These are phyloP conservation scores for Catocala nupta DNA, from an alignment of 2,888 invertebrate species.

Conservation along the genomic window DNA sequence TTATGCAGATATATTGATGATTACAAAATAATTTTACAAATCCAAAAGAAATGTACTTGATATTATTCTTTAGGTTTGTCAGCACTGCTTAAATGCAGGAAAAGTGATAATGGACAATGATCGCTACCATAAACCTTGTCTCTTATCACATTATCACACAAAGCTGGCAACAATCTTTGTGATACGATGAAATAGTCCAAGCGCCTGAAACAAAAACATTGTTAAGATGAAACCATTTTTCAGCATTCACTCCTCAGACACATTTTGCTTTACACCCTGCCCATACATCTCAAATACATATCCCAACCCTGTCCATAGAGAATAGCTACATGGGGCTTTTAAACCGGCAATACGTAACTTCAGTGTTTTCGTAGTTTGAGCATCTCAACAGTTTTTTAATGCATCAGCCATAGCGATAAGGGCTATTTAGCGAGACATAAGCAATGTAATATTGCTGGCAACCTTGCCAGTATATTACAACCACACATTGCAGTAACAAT, in stretches of 20 bases:
- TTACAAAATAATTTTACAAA: slow-evolving; percentile 2
- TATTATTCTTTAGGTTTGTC: slow-evolving; percentile 78
- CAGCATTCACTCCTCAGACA: background rate
- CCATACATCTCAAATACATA: too few relatives aligned
- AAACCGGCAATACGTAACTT: too few relatives aligned
- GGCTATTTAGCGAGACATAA: too few relatives aligned
- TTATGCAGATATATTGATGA: slow-evolving; percentile 13
- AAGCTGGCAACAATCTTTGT: slow-evolving; percentile 90
- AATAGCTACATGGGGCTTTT: too few relatives aligned
- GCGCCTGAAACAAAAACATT: slow-evolving; percentile 89
- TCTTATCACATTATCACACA: slow-evolving; percentile 95
- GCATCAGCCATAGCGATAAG: too few relatives aligned
- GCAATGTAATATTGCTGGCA: too few relatives aligned
- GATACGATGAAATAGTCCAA: slow-evolving; percentile 98
- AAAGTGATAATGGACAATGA: slow-evolving; percentile 97
- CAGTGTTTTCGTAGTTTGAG: too few relatives aligned
- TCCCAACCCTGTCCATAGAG: too few relatives aligned
- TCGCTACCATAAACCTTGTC: slow-evolving; percentile 96
- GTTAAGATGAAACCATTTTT: background rate
- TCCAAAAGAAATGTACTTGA: background rate
- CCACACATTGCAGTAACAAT: too few relatives aligned
- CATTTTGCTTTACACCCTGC: too few relatives aligned
- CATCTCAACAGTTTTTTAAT: too few relatives aligned
- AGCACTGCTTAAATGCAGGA: slow-evolving; percentile 86
- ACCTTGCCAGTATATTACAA: too few relatives aligned